These are phyloP conservation scores for Adelosebastes latens DNA, from an alignment of 2,797 vertebrate genomes.

Conservation along the genomic window DNA sequence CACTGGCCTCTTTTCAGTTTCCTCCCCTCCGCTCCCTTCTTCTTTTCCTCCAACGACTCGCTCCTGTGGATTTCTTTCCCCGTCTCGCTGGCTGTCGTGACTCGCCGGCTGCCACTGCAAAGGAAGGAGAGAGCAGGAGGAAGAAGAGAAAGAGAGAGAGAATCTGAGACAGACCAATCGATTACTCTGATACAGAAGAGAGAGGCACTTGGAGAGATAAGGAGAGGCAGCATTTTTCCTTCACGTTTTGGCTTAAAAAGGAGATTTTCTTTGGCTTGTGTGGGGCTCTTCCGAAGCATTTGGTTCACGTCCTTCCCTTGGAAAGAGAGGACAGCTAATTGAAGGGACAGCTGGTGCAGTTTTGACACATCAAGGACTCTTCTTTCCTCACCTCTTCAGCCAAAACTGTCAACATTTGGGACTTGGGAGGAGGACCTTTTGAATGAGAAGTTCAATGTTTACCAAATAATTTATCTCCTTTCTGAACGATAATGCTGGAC, in stretches of 20 bases:
- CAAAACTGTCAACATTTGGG: constrained; percentile 15
- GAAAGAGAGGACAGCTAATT: constrained; percentile 30
- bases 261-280: constrained; percentile 25
- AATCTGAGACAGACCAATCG: constrained; percentile 55
- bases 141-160: constrained; percentile 30
- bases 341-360: constrained; percentile 33
- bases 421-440: constrained; percentile 26
- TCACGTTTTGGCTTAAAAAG: neutral
- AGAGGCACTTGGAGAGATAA: constrained; percentile 17
- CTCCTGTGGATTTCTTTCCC: constrained; percentile 49
- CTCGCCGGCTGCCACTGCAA: constrained; percentile 65
- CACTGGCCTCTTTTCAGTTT: constrained; percentile 59
- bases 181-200: constrained; percentile 49
- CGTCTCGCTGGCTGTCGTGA: constrained; percentile 64
- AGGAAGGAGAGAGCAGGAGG: constrained; percentile 50
- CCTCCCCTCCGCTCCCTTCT: constrained; percentile 25
- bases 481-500: constrained; percentile 83
- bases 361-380: constrained; percentile 36
- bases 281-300: constrained; percentile 33
- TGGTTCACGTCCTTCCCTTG: constrained; percentile 13
- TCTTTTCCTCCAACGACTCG: constrained; percentile 34
- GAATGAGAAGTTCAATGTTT: constrained; percentile 56
- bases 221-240: constrained; percentile 24
- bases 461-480: constrained; percentile 44
- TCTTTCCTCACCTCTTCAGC: neutral